Base-by-base conservation (phyloP, 2,113 vertebrate genomes). In the Lophura nycthemera region DNA sequence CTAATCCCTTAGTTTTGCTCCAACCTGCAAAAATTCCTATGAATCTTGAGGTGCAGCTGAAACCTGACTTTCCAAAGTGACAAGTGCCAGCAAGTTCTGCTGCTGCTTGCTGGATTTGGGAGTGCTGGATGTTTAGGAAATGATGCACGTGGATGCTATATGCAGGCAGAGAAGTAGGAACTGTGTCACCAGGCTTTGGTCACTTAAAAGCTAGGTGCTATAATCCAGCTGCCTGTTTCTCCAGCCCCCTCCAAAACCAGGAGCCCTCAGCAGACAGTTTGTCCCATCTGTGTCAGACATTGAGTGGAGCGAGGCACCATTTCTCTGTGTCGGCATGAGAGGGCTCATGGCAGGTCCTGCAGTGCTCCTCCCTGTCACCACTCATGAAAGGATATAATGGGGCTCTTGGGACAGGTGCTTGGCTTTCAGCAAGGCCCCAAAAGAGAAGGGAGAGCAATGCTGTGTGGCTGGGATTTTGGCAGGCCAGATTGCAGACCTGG, bases 1-100 rank as follows among this genome's bases (percentile, higher is more conserved):
- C 27, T 96, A 94, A 94, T 93, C 90, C 76, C 69, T 40, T 61
- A 36, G 92, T 21, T 64, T 64, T 95, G 92, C 88, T 96, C 76
- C 61, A 81, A 78, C 90, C 70, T 93, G 96, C 90, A 94, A 74
- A 93, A 88, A 88, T 86, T 94, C 76, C 65, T 36, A 27, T 48
- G 32, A 86, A 88, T 65, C 48, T 42, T 60, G 42, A 91, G 76
- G 56, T 42, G 74, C 21, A 52, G 69, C 72, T 92, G 59, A 91
- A 76, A 86, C 50, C 57, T 71, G 87, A n/a, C 56, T 92, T 93
- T 74, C 52, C 1, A 3, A 90, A 92, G 88, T 83, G 64, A 83
- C 88, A 38, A 78, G 91, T 79, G 92, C 54, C 59, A 76, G 87
- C 78, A 86, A 85, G 92, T 88, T 95, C 92, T 43, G 32, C 34